A percentile compares a stretch with the other conserved stretches of the same genome.
phyloP scores from a whole-genome alignment of 2,113 vertebrate species.

The Ranitomeya imitator region DNA sequence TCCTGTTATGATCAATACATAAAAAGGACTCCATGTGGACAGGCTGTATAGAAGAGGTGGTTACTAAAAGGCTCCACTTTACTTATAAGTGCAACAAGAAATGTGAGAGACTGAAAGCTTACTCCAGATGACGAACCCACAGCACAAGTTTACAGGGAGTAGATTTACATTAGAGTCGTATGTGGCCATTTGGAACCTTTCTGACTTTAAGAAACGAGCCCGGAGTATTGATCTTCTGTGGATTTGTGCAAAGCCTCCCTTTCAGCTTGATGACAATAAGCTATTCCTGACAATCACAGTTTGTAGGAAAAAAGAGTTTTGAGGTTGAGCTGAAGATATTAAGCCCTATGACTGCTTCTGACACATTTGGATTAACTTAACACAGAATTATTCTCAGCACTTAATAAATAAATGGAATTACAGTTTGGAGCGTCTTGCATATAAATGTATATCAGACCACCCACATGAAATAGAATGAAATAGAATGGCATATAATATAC shows the following conservation, averaged over 20 bases:
- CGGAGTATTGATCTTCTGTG: neutral
- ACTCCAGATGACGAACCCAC: constrained; percentile 52
- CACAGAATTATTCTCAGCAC: constrained; percentile 5
- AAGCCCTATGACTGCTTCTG: constrained; percentile 37
- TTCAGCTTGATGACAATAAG: constrained; percentile 65
- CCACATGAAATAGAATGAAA: neutral
- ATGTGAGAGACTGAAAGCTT: neutral
- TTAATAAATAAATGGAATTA: neutral
- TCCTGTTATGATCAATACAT: constrained; percentile 51
- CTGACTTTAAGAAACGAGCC: constrained; percentile 51
- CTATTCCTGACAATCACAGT: constrained; percentile 69
- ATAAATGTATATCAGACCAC: constrained; percentile 2
- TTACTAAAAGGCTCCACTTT: constrained; percentile 40
- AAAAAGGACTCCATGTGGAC: constrained; percentile 52
- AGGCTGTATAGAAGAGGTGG: constrained; percentile 48
- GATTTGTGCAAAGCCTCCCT: constrained; percentile 57
- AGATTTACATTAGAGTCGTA: constrained; percentile 15
- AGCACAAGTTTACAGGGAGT: neutral
- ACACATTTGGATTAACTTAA: constrained; percentile 32
- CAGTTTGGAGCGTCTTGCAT: neutral
- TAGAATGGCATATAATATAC: neutral
- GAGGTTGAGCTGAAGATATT: constrained; percentile 41
- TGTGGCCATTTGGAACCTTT: neutral
- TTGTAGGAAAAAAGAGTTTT: constrained; percentile 58
- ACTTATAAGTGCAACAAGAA: neutral